phyloP scores from a whole-genome alignment of 2,888 invertebrate genomes.

The Escarpia spicata region DNA sequence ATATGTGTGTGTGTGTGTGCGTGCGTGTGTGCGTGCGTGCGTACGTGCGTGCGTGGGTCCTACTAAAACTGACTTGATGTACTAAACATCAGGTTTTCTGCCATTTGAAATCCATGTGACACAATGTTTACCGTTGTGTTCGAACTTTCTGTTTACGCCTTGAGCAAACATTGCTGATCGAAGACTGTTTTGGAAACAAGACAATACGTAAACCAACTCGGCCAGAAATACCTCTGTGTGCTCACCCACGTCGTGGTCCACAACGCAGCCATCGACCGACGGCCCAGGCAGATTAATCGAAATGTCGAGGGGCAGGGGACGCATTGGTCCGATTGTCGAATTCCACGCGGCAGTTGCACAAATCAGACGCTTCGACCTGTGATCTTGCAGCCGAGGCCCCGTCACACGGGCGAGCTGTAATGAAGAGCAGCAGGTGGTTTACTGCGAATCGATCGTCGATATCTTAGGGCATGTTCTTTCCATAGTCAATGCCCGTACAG shows the following conservation, averaged over 20 bases:
- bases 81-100: background rate
- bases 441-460: background rate
- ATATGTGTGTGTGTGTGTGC: constrained; percentile 26
- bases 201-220: background rate
- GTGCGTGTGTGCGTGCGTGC: constrained; percentile 22
- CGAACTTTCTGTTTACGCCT: too few species aligned
- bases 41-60: constrained; percentile 18
- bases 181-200: background rate
- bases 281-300: background rate
- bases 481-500: background rate
- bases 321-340: background rate
- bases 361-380: background rate
- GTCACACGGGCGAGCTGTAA: background rate
- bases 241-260: background rate
- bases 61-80: background rate
- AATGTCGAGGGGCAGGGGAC: background rate
- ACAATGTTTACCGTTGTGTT: background rate
- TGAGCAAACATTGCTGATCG: background rate
- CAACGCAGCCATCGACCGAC: background rate
- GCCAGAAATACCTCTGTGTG: background rate
- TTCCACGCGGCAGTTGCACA: background rate
- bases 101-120: constrained; percentile 7
- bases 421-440: background rate
- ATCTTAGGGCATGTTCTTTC: background rate
- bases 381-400: background rate